A percentile compares a stretch with the other conserved stretches of the same genome.
These are phyloP conservation scores for Andricus quercusramuli DNA, from an alignment of 2,888 invertebrate genomes.

Conservation along the genomic window DNA sequence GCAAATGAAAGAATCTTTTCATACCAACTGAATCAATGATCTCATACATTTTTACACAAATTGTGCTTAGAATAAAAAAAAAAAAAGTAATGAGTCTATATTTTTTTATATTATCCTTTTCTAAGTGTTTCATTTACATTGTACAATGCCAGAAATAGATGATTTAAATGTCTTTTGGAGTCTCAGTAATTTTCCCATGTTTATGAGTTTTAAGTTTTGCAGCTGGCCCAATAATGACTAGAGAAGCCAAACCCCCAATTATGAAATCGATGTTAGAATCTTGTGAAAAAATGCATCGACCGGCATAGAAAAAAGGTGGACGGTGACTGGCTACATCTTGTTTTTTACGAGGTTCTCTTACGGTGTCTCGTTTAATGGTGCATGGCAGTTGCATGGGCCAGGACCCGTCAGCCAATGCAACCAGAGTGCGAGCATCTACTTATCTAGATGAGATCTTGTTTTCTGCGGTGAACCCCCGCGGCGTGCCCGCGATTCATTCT, in stretches of 20 bases:
- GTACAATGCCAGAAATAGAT: not conserved
- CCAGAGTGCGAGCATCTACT: constrained; percentile 66
- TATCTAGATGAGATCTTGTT: constrained; percentile 79
- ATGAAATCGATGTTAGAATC: constrained; percentile 31
- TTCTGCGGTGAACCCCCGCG: constrained; percentile 68
- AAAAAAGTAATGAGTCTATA: too few species aligned
- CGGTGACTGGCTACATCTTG: constrained; percentile 46
- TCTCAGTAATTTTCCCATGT: not conserved
- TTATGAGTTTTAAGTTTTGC: constrained; percentile 30
- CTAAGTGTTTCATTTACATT: not conserved
- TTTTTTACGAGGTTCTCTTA: constrained; percentile 18
- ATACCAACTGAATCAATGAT: too few species aligned
- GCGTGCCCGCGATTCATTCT: constrained; percentile 72
- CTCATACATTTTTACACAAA: too few species aligned
- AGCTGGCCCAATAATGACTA: constrained; percentile 22
- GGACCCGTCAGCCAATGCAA: constrained; percentile 32
- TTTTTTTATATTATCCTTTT: too few species aligned
- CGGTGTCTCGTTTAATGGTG: constrained; percentile 66
- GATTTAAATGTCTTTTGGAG: not conserved
- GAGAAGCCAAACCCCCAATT: constrained; percentile 21
- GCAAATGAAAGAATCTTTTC: too few species aligned
- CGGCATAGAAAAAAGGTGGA: constrained; percentile 41
- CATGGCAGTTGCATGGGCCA: constrained; percentile 67
- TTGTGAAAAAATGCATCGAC: constrained; percentile 31
- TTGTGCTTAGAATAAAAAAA: too few species aligned